These are phyloP conservation scores for Phortica magna DNA, from an alignment of 2,888 invertebrate genomes.

Conservation along the genomic window DNA sequence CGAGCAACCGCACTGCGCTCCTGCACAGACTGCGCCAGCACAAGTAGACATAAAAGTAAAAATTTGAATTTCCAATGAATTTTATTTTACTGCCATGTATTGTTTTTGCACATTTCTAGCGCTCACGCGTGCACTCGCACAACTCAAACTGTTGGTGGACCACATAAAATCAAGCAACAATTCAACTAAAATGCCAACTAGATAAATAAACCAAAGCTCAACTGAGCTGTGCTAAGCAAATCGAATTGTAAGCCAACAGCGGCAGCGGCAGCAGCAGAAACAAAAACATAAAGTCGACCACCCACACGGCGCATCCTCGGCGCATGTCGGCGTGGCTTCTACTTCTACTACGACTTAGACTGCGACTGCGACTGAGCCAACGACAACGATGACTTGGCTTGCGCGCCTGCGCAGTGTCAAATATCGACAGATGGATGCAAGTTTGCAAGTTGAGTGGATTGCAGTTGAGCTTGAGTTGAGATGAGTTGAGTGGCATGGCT, in stretches of 20 bases:
- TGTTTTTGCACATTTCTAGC: background rate
- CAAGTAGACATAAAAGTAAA: slow-evolving; percentile 21
- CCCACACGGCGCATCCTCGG: slow-evolving; percentile 51
- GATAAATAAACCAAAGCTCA: slow-evolving; percentile 63
- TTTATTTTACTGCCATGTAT: slow-evolving; percentile 2
- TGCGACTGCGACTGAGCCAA: slow-evolving; percentile 48
- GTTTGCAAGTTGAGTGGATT: slow-evolving; percentile 58
- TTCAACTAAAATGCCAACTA: slow-evolving; percentile 71
- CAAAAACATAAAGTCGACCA: slow-evolving; percentile 46
- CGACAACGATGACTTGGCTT: slow-evolving; percentile 53
- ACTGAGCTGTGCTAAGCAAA: slow-evolving; percentile 35
- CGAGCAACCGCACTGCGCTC: background rate
- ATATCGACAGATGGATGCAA: slow-evolving; percentile 49
- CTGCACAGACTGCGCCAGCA: background rate
- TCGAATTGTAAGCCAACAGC: slow-evolving; percentile 39
- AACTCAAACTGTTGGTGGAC: slow-evolving; percentile 9
- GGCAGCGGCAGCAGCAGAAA: slow-evolving; percentile 37
- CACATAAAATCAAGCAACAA: slow-evolving; percentile 59
- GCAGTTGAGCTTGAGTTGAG: slow-evolving; percentile 46
- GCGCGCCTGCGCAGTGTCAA: slow-evolving; percentile 70
- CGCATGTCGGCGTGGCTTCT: slow-evolving; percentile 46
- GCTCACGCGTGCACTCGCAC: slow-evolving; percentile 6
- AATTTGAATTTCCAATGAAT: slow-evolving; percentile 39
- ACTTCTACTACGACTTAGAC: slow-evolving; percentile 38
- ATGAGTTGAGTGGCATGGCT: slow-evolving; percentile 50